phyloP scores from a whole-genome alignment of 2,888 invertebrate genomes.

The Phania funesta region DNA sequence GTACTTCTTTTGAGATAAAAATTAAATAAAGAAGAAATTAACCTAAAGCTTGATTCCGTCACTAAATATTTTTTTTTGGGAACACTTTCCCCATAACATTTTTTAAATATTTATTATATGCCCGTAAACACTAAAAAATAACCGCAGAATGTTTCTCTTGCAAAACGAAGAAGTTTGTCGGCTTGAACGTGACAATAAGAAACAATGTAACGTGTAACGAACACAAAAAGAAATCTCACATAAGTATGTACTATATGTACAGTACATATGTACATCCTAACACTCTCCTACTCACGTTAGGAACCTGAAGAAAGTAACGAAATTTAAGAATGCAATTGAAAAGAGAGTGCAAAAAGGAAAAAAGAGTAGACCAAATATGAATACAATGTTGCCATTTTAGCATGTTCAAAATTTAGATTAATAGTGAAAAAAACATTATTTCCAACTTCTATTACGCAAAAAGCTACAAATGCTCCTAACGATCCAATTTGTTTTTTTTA shows the following conservation, averaged over 20 bases:
- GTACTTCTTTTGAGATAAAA: no score
- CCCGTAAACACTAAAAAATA: slow-evolving; percentile 36
- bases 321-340: not conserved
- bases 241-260: not conserved
- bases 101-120: slow-evolving; percentile 64
- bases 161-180: slow-evolving; percentile 50
- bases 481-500: no score
- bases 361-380: not conserved
- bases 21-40: not conserved
- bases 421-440: no score
- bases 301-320: not conserved
- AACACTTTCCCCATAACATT: no score
- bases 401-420: no score
- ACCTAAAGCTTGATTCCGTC: slow-evolving; percentile 27
- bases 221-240: slow-evolving; percentile 4
- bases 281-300: not conserved
- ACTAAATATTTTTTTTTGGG: slow-evolving; percentile 3
- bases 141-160: slow-evolving; percentile 53
- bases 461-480: no score
- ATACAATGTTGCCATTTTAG: no score
- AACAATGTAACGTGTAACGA: slow-evolving; percentile 26
- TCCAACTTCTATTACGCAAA: no score
- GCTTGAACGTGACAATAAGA: slow-evolving; percentile 44
- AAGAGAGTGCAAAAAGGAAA: not conserved
- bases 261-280: not conserved